Base-by-base conservation (phyloP, 1,140 invertebrate species). In the Leptopilina clavipes region DNA sequence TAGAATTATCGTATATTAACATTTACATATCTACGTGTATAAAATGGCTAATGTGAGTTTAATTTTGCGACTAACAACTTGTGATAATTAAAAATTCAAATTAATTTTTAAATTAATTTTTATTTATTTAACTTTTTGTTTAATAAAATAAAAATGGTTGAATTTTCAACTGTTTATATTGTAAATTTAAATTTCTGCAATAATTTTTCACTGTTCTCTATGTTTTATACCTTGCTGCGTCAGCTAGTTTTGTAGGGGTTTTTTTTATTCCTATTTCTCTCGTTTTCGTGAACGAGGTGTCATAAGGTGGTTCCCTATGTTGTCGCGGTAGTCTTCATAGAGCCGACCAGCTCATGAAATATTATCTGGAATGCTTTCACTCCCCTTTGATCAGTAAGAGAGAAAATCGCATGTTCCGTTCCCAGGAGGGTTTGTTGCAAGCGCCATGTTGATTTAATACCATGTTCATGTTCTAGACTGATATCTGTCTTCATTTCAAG, bases 401-500 rank as follows among this genome's bases (percentile, higher is more conserved):
- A 72, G 77, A 72, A 83, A 83, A 81, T 83, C 59, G 80, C 44
- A 73, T 77, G 78, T 76, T 71, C 40, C 71, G 52, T 52, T 73
- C 70, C 79, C 78, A 56, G 70, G 44, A 43, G 78, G 75, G 76
- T 73, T 73, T 72, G 40, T 77, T 77, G 77, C 76, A 77, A 79
- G 76, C 77, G 72, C 70, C 77, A 79, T 82, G 79, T 82, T 82
- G 82, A 84, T 83, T 81, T 72, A 81, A 82, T 78, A 77, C 76
- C 54, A 74, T 31, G 22, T 65, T n/a, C 59, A 14, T 12, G 22
- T 65, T 25, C 59, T 65, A 65, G 59, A 31, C 19, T 25, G 59
- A 12, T 65, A 31, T 31, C 12, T 31, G 25, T 65, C 59, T 65
- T 65, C 14, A 65, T 65, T 65, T 65, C 22, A 65, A 25, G 59